These are phyloP conservation scores for Glaucidium brasilianum DNA, from an alignment of 2,113 vertebrate species.

Conservation along the genomic window DNA sequence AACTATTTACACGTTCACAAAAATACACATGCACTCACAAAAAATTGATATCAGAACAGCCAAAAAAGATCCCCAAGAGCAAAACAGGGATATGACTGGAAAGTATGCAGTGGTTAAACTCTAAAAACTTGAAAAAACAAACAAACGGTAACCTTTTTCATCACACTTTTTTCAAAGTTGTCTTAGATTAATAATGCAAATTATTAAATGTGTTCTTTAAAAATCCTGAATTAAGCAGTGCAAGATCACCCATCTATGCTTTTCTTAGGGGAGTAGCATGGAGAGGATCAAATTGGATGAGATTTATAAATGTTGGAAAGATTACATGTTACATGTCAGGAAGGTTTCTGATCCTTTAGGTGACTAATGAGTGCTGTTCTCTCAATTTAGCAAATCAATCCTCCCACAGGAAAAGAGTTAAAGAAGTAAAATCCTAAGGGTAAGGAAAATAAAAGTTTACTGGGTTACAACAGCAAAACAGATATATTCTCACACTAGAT, in stretches of 20 bases:
- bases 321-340: neutral
- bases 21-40: neutral
- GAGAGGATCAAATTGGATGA: neutral
- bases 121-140: neutral
- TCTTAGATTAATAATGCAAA: neutral
- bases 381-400: neutral
- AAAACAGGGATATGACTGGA: neutral
- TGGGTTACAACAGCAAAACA: neutral
- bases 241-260: neutral
- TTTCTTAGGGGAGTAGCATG: neutral
- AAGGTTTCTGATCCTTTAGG: neutral
- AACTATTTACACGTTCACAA: neutral
- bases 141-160: neutral
- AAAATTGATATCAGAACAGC: neutral
- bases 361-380: neutral
- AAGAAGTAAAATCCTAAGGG: neutral
- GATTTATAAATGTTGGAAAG: neutral
- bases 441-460: neutral
- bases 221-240: neutral
- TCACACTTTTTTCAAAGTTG: neutral
- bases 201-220: neutral
- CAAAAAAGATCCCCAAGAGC: neutral
- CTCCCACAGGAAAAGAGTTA: neutral
- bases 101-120: neutral
- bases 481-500: neutral